These are phyloP conservation scores for Autographa gamma DNA, from an alignment of 2,888 invertebrate species.

Conservation along the genomic window DNA sequence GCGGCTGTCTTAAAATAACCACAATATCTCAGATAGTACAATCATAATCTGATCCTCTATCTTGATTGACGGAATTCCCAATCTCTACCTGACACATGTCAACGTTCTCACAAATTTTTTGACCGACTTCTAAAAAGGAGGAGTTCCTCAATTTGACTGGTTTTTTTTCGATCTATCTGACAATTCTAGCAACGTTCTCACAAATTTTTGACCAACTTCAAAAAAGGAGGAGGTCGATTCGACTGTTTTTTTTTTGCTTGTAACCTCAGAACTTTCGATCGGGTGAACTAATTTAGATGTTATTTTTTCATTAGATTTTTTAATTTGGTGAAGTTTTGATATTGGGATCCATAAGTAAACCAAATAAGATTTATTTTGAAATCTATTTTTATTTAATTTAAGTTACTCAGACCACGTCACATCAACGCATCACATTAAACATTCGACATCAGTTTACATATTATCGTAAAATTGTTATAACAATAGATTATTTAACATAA, in stretches of 20 bases:
- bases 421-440: conserved; percentile 40
- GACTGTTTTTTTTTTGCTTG: no score
- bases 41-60: not conserved
- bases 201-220: conserved; percentile 11
- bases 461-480: conserved; percentile 49
- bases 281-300: no score
- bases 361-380: no score
- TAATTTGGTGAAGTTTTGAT: no score
- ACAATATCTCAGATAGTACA: not conserved
- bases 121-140: no score
- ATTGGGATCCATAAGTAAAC: no score
- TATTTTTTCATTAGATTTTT: no score
- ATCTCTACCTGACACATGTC: conserved; percentile 13
- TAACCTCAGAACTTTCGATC: no score
- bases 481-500: conserved; percentile 60
- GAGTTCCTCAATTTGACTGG: no score
- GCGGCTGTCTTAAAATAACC: not conserved
- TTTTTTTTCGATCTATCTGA: no score
- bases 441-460: conserved; percentile 32
- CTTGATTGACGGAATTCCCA: conserved; percentile 21
- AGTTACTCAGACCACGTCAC: conserved; percentile 16
- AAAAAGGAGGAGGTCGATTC: no score
- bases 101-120: conserved; percentile 28
- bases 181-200: conserved; percentile 29
- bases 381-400: not conserved